Base-by-base conservation (phyloP, 2,888 invertebrate species). In the Orthosia gothica region DNA sequence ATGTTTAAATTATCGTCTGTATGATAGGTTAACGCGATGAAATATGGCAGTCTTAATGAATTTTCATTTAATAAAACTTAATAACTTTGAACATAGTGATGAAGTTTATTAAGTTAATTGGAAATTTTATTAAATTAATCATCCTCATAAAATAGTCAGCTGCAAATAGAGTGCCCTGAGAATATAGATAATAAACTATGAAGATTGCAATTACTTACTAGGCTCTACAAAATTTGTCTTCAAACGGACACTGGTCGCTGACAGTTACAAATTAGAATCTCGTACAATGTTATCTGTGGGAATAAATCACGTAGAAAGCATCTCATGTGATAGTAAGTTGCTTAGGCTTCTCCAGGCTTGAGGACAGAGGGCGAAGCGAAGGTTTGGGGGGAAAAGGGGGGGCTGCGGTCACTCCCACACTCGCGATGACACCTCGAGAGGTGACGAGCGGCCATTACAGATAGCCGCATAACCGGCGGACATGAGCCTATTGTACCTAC, bases 401-500 rank as follows among this genome's bases (percentile, higher is more conserved):
- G 84, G 72, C 76, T 88, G 90, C 78, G 90, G 92, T 89, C 78
- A 89, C 91, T 87, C 92, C 92, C 90, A 93, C 93, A 91, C 90
- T 40, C 47, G 47, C 57, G 86, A 89, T 89, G 90, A 89, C 89
- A 92, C 85, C 83, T 79, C 67, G 64, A 79, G 71, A 83, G 76
- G 76, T 84, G 88, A 84, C 79, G 72, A 82, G 80, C 79, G 74
- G 71, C 74, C 73, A 79, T 82, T 85, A 76, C 40, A 74, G 81
- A 88, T 87, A 81, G 76, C 83, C 83, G 50, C 82, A 80, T 79
- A 79, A 79, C 83, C 73, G 20, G 59, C 58, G 59, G 59, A 83
- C 83, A 77, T 58, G 58, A 70, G 63, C 40, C 73, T 80, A 76
- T 70, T 84, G 82, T 81, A 81, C 70, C 74, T 81, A 81, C 73